Base-by-base conservation (phyloP, 2,797 vertebrate genomes). In the Silurus aristotelis region DNA sequence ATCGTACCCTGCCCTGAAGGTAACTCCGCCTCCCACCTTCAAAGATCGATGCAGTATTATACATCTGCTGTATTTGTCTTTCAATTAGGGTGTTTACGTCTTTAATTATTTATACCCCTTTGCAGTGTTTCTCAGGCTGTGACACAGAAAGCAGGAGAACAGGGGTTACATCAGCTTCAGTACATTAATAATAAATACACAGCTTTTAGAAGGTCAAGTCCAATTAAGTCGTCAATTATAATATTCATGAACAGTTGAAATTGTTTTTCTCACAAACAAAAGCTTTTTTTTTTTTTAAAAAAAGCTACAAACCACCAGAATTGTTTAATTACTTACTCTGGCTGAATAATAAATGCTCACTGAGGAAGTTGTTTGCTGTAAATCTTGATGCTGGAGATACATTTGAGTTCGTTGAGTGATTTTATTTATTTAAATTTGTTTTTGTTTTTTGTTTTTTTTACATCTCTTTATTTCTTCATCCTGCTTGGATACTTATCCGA, bases 1-100 rank as follows among this genome's bases (percentile, higher is more conserved):
- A 89, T 97, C 15, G 89, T 90, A 10, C 93, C 95, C 0, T 85
- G 90, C 0, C 71, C 95, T 12, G 96, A 97, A 91, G 96, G 96
- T 96, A 73, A 20, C n/a, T 6, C 20, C 22, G 25, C 63, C 75
- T 75, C 56, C 31, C 9, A 77, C 9, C 20, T 38, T 38, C 27
- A 15, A 75, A 25, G 72, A 12, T 38, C 38, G 38, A 38, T 5
- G 38, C 12, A 48, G 3, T 25, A 15, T 56, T 48, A 48, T n/a
- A 27, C 8, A 38, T 38, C 9, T 20, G 12, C 15, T 77, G 2
- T 27, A 31, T 31, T 19, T 3, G 9, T 20, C 27, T 77, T 9
- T 14, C 5, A 10, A 22, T 77, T 60, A 43, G 7, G 31, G 61
- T 15, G 31, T 46, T 48, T 46, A 25, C 55, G 73, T 19, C 0